Base-by-base conservation (phyloP, 2,888 invertebrate species). In the Trichopria drosophilae region DNA sequence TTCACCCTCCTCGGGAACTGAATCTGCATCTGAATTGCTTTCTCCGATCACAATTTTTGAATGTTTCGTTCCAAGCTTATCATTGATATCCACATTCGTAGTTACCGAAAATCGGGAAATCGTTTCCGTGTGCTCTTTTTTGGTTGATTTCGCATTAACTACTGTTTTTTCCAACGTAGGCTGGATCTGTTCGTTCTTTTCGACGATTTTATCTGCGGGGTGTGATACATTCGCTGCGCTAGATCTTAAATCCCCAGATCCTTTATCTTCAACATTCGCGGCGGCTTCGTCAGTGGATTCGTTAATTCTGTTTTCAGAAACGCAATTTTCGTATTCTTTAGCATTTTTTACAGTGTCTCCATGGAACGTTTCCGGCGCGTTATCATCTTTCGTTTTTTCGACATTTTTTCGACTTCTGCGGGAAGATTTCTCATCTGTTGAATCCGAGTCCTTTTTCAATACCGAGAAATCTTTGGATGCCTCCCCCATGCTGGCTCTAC, bases 381-480 rank as follows among this genome's bases (percentile, higher is more conserved):
- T n/a, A n/a, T n/a, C n/a, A n/a, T n/a, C n/a, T n/a, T n/a, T n/a
- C n/a, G n/a, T n/a, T n/a, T n/a, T n/a, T n/a, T n/a, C n/a, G n/a
- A n/a, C n/a, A n/a, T n/a, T n/a, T n/a, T n/a, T n/a, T n/a, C n/a
- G n/a, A n/a, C n/a, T n/a, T n/a, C n/a, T n/a, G n/a, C n/a, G n/a
- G n/a, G n/a, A n/a, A n/a, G n/a, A n/a, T n/a, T n/a, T n/a, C n/a
- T n/a, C n/a, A n/a, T n/a, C n/a, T n/a, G n/a, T n/a, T n/a, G n/a
- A n/a, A n/a, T n/a, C n/a, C n/a, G n/a, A n/a, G n/a, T n/a, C n/a
- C n/a, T n/a, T n/a, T n/a, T n/a, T n/a, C n/a, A n/a, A n/a, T n/a
- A n/a, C n/a, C 53, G 65, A 64, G 63, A 66, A 63, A 60, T 66
- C 63, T 41, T 29, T 57, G 4, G 62, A 42, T 31, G 46, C 42